Base-by-base conservation (phyloP, 1,140 invertebrate genomes). In the Anagrus nilaparvatae region DNA sequence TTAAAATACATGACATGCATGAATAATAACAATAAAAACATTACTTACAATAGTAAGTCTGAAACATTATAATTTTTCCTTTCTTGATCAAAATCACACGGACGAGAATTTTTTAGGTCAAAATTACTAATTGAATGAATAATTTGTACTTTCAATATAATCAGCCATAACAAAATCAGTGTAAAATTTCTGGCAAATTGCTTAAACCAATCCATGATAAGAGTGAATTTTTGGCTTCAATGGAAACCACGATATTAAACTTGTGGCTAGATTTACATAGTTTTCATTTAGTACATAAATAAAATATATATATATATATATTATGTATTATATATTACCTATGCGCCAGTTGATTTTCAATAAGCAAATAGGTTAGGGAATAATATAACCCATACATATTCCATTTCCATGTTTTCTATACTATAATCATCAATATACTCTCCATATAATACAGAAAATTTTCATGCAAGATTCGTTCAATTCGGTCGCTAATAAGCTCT, bases 1-100 rank as follows among this genome's bases (percentile, higher is more conserved):
- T 20, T 20, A 34, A 34, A 34, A 34, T 10, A 20, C 5, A 19
- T 34, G 21, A 34, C 6, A 27, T 27, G 12, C 12, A 27, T 7
- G 6, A 27, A 27, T 7, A 27, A 27, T 12, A 27, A 12, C 24
- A 27, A 6, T 12, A 27, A 27, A 7, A 14, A n/a, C 3, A 12
- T 38, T 43, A 51, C 59, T 60, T 42, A 67, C 64, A 47, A 40
- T 12, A 67, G 18, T 12, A 65, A 47, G 53, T 65, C 62, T 2
- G 48, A 41, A 18, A 56, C 42, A 16, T 53, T 46, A n/a, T 65
- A 61, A 17, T 43, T 51, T 36, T 44, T 57, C 8, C 41, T 50
- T 17, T 47, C 37, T 19, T 40, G 34, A 14, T 54, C 44, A 32
- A 57, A 57, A 23, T 43, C 35, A 44, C 55, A 57, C 33, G 18